A percentile compares a stretch with the other conserved stretches of the same genome.
These are phyloP conservation scores for Parasteatoda tepidariorum DNA, from an alignment of 1,140 invertebrate species.

Conservation along the genomic window DNA sequence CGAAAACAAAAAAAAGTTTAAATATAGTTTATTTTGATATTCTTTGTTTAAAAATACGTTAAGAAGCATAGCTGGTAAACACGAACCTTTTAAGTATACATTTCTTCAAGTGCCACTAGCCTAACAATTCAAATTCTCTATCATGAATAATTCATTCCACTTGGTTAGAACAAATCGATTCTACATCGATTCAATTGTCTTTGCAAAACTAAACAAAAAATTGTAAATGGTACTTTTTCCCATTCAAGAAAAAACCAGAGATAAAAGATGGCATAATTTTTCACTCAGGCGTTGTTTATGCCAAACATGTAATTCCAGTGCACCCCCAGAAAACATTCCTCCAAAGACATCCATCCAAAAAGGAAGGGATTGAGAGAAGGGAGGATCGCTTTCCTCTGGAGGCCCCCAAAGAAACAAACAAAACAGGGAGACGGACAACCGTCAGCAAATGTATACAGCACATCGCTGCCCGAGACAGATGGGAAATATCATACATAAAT, in stretches of 20 bases:
- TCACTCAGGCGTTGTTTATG: conserved; percentile 42
- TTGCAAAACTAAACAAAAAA: too few relatives aligned
- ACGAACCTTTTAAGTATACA: too few relatives aligned
- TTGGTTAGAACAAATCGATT: too few relatives aligned
- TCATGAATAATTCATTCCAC: too few relatives aligned
- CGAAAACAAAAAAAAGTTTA: too few relatives aligned
- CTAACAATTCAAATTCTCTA: too few relatives aligned
- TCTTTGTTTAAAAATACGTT: too few relatives aligned
- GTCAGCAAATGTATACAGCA: conserved; percentile 61
- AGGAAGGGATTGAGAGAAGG: background rate
- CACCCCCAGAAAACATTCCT: background rate
- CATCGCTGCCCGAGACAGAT: conserved; percentile 57
- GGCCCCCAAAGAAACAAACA: conserved; percentile 5
- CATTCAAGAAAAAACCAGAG: background rate
- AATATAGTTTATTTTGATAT: too few relatives aligned
- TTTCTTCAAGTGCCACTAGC: too few relatives aligned
- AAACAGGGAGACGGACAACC: conserved; percentile 46
- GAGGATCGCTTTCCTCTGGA: conserved; percentile 14
- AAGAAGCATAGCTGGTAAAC: too few relatives aligned
- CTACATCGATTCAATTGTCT: too few relatives aligned
- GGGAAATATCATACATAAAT: conserved; percentile 62
- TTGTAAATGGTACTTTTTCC: too few relatives aligned
- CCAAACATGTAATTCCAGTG: background rate
- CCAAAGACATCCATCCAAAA: conserved; percentile 25
- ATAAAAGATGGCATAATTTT: conserved; percentile 51